Evolutionary conservation across 2,888 invertebrate genomes (phyloP).

Genomic region (Microplitis manilae): DNA sequence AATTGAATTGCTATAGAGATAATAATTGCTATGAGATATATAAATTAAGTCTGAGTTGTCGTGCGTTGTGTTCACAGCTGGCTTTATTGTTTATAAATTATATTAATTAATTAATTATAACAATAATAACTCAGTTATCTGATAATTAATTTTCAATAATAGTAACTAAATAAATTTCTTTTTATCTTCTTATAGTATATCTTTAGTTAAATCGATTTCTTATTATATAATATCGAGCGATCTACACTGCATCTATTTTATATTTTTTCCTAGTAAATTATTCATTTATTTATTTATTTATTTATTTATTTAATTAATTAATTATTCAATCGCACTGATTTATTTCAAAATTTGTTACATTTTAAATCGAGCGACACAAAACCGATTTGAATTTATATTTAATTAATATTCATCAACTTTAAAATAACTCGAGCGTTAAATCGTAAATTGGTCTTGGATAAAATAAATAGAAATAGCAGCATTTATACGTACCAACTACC

Average conservation of each 20-base stretch:
- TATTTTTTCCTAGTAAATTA: not conserved
- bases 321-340: not conserved
- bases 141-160: too few relatives aligned
- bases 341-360: not conserved
- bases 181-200: too few relatives aligned
- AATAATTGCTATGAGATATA: constrained; percentile 12
- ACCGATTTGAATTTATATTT: not conserved
- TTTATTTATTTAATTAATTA: not conserved
- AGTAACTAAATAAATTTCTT: too few relatives aligned
- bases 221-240: constrained; percentile 8
- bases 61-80: constrained; percentile 1
- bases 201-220: not conserved
- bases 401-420: not conserved
- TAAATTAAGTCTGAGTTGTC: constrained; percentile 41
- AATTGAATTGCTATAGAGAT: constrained; percentile 32
- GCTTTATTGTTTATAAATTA: not conserved
- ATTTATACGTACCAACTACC: not conserved
- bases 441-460: not conserved
- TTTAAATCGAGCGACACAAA: not conserved
- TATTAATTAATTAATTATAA: not conserved
- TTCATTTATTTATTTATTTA: not conserved
- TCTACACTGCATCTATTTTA: constrained; percentile 1
- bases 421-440: not conserved
- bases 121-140: too few relatives aligned
- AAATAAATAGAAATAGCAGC: not conserved